Base-by-base conservation (phyloP, 2,888 invertebrate species). In the Eupithecia dodoneata region DNA sequence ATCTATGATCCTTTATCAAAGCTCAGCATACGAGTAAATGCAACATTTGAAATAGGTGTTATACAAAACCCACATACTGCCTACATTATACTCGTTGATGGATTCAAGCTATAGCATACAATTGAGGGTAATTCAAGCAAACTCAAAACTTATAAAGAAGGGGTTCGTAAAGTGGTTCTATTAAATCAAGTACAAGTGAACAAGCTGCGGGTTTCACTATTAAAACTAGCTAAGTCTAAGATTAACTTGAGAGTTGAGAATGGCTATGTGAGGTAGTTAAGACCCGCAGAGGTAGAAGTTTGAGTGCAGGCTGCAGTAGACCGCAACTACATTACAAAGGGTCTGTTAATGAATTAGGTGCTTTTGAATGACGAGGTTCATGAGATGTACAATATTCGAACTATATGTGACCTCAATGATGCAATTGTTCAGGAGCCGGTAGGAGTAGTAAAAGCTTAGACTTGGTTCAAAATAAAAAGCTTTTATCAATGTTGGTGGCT, bases 201-300 rank as follows among this genome's bases (percentile, higher is more conserved):
- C 85, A 86, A 84, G 86, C 84, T 84, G 82, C 81, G 82, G 86
- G 82, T 84, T 80, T 78, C 76, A 81, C 81, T 87, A 85, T 86
- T 87, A 87, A 86, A 87, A 85, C 85, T 83, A 85, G 83, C 81
- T 86, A 86, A 85, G 87, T 85, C 84, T 85, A 86, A 86, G 88
- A 88, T 90, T 87, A 89, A 87, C 85, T 88, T 85, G 84, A 81
- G 82, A 86, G 85, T 85, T 84, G 85, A 82, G 86, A 87, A 87
- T 86, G 83, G 86, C 82, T 86, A 83, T 81, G 83, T 82, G 84
- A 85, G 86, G 85, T 87, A 84, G 88, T 89, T 87, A 85, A 88
- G 87, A 86, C 87, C 88, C 86, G 87, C 88, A 88, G 88, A 90
- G 88, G 88, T 87, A 81, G 83, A 89, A 90, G 88, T 90, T 90